Evolutionary conservation across 2,797 vertebrate genomes (phyloP), one percentile per base, ranked within the genome.

Genomic region (Sciaenops ocellatus): DNA sequence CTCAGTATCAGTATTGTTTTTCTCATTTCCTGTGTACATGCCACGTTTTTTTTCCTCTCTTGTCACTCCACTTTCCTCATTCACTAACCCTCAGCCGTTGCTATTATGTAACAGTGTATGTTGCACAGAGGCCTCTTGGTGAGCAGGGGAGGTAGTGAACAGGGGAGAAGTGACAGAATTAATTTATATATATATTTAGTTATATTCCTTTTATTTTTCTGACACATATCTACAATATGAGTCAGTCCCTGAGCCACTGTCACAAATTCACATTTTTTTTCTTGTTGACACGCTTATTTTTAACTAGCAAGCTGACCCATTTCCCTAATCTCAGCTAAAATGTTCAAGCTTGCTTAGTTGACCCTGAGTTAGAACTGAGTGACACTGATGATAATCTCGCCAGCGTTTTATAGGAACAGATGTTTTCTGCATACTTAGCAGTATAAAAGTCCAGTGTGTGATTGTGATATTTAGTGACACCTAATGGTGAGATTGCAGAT

Each of bases 391-490:
- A 54, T 52, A 68, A 38, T 24, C 57, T 63, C 44, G 44, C 41
- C 16, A 38, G 16, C 2, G 12, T 44, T 73, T 63, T 60, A 69
- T 34, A 48, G 44, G 22, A 78, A 66, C 59, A 70, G 38, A 59
- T 66, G 34, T 56, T 76, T 62, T 26, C 18, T 64, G 62, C 52
- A 47, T 22, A 22, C 1, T 48, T 57, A 38, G 8, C 34, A 38
- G 34, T 38, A 9, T 38, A 38, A 38, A 38, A 38, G 34, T 38
- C 8, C 34, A 9, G 34, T 38, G 34, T 38, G 34, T 38, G 34
- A 38, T 38, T 38, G 34, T 38, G 34, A 38, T 38, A 38, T 38
- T 38, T 38, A 38, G 34, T 9, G 34, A 38, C 34, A 34, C 34
- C 34, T 34, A 2, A 8, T 34, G 34, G 8, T 34, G 8, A 34